These are phyloP conservation scores for Bradypodion pumilum DNA, from an alignment of 2,797 vertebrate species.

Conservation along the genomic window DNA sequence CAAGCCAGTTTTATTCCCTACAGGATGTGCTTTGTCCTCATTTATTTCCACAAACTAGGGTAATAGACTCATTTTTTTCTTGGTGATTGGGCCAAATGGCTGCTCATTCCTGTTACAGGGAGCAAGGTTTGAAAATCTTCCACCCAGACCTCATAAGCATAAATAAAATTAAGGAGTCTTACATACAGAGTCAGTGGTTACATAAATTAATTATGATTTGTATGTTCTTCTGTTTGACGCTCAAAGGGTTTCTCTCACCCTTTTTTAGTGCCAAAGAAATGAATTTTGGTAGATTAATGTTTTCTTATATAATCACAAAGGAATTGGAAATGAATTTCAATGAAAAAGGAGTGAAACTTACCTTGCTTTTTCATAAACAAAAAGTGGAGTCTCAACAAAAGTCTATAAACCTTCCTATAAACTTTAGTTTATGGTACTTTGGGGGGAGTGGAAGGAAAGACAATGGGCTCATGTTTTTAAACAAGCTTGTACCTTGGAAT, in stretches of 20 bases:
- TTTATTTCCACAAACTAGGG: not conserved
- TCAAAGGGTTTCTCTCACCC: not conserved
- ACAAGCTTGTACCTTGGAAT: not conserved
- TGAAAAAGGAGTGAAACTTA: slow-evolving; percentile 17
- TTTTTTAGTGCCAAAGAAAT: not conserved
- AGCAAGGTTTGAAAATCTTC: slow-evolving; percentile 32
- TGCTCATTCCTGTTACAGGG: slow-evolving; percentile 19
- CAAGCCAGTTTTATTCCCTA: slow-evolving; percentile 7
- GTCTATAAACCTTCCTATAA: too few species aligned
- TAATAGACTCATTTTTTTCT: slow-evolving; percentile 13
- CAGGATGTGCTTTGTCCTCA: slow-evolving; percentile 11
- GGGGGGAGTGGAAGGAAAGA: not conserved
- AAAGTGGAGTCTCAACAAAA: slow-evolving; percentile 27
- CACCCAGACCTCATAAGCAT: slow-evolving; percentile 25
- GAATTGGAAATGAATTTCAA: slow-evolving; percentile 28
- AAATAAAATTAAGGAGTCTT: slow-evolving; percentile 22
- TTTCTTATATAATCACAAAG: slow-evolving; percentile 19
- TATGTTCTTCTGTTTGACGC: not conserved
- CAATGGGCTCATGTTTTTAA: not conserved
- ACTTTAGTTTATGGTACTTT: not conserved
- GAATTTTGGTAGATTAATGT: slow-evolving; percentile 27
- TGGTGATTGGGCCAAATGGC: slow-evolving; percentile 11
- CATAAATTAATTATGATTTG: slow-evolving; percentile 22
- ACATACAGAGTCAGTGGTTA: not conserved
- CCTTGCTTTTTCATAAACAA: slow-evolving; percentile 44